Conservation (phyloP, 1,140 invertebrate genomes). For the Drosophila nebulosa region DNA sequence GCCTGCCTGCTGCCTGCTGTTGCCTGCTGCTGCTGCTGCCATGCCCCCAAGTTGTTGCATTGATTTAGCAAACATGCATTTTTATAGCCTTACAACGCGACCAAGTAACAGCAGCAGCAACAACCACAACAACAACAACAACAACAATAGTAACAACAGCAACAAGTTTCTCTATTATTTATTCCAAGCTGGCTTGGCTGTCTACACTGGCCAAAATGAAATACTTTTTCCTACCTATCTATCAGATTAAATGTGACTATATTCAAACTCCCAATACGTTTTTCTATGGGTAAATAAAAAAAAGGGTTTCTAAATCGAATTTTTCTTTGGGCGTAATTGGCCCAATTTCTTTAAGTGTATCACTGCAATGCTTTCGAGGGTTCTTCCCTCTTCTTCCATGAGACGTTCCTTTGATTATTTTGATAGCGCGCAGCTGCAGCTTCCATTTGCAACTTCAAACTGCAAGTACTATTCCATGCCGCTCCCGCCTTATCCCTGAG, state of each 20-base stretch:
- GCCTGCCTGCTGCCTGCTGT: conserved; percentile 19
- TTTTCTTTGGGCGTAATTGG: neutral
- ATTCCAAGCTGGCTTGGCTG: conserved; percentile 57
- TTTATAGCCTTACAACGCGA: conserved; percentile 78
- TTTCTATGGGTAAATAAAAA: too few relatives aligned
- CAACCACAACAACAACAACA: conserved; percentile 18
- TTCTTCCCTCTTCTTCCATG: neutral
- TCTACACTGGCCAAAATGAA: conserved; percentile 5
- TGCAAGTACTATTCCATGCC: conserved; percentile 2
- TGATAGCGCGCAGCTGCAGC: conserved; percentile 71
- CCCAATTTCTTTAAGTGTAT: conserved; percentile 26
- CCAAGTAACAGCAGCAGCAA: conserved; percentile 54
- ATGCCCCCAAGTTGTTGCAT: conserved; percentile 79
- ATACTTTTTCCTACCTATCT: too few relatives aligned
- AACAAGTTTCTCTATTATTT: conserved; percentile 78
- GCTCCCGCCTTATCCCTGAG: conserved; percentile 3
- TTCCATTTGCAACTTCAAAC: conserved; percentile 2
- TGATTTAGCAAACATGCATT: conserved; percentile 80
- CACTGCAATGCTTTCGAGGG: conserved; percentile 48
- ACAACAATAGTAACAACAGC: conserved; percentile 26
- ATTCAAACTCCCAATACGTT: too few relatives aligned
- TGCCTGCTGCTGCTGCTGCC: conserved; percentile 46
- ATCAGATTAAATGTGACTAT: too few relatives aligned
- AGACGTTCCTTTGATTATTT: conserved; percentile 64
- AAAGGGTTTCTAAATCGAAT: too few relatives aligned